These are phyloP conservation scores for Drosophila cardini DNA, from an alignment of 1,140 invertebrate genomes.

Conservation along the genomic window DNA sequence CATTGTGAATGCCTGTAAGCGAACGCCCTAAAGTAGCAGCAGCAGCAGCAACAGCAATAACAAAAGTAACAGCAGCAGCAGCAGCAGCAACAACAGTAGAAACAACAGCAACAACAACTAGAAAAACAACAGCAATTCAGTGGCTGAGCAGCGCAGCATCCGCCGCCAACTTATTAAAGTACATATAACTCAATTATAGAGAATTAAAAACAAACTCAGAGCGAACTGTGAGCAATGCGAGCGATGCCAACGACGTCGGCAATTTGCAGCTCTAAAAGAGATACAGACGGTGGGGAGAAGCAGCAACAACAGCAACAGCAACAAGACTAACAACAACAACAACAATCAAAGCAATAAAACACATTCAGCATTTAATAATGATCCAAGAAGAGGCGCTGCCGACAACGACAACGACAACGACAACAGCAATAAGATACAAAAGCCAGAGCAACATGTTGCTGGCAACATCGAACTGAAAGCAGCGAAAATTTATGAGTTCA, in stretches of 20 bases:
- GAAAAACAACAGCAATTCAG: conserved; percentile 35
- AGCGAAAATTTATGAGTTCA: background rate
- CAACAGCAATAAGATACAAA: conserved; percentile 40
- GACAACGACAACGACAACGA: conserved; percentile 3
- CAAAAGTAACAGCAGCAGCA: conserved; percentile 20
- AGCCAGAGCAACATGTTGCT: conserved; percentile 30
- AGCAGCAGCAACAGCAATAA: conserved; percentile 23
- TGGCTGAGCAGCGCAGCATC: conserved; percentile 54
- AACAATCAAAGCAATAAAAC: conserved; percentile 80
- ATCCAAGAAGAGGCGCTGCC: conserved; percentile 38
- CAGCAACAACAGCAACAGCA: conserved; percentile 48
- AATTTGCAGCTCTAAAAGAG: conserved; percentile 73
- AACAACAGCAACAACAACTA: conserved; percentile 22
- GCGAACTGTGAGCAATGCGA: conserved; percentile 34
- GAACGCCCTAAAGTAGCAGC: conserved; percentile 42
- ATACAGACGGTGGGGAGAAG: conserved; percentile 38
- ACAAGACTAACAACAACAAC: conserved; percentile 50
- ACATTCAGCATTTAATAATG: conserved; percentile 80
- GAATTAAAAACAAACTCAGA: conserved; percentile 80
- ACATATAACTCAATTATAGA: conserved; percentile 81
- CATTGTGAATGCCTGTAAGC: conserved; percentile 24
- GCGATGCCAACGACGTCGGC: conserved; percentile 54
- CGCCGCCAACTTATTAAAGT: conserved; percentile 78
- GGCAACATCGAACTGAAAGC: conserved; percentile 26
- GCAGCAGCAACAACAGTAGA: conserved; percentile 18